Conservation (phyloP, 2,797 vertebrate genomes). For the Hypotaenidia philippensis region DNA sequence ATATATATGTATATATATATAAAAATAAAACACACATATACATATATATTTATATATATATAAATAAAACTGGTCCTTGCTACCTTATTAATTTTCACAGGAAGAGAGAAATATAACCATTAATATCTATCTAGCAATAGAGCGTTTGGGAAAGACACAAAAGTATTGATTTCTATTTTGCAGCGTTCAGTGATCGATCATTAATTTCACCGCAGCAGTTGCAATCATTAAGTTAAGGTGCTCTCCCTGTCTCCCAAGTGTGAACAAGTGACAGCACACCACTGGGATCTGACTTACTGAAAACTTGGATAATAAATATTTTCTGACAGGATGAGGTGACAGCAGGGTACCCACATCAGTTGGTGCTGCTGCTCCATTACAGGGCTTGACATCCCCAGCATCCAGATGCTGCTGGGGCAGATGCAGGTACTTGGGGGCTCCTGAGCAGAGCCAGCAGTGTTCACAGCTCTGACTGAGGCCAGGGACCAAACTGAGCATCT, state of each 20-base stretch:
- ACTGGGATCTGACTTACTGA: not conserved
- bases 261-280: not conserved
- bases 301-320: not conserved
- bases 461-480: not conserved
- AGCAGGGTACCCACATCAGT: not conserved
- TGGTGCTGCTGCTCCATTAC: not conserved
- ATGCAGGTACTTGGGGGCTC: not conserved
- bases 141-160: not conserved
- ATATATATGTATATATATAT: not conserved
- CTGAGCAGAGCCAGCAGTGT: not conserved
- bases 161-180: conserved; percentile 51
- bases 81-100: conserved; percentile 30
- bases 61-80: not conserved
- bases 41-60: no score
- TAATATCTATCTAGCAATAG: not conserved
- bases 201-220: conserved; percentile 8
- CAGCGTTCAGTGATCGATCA: not conserved
- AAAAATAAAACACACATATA: not conserved
- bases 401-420: not conserved
- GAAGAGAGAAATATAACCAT: conserved; percentile 14
- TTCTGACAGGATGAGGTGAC: not conserved
- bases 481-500: not conserved
- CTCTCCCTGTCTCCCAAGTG: not conserved
- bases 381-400: not conserved
- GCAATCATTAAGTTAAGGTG: conserved; percentile 12